Evolutionary conservation across 64 coral and sea anemone genomes (phyloP).

Genomic region (Porites australiensis): DNA sequence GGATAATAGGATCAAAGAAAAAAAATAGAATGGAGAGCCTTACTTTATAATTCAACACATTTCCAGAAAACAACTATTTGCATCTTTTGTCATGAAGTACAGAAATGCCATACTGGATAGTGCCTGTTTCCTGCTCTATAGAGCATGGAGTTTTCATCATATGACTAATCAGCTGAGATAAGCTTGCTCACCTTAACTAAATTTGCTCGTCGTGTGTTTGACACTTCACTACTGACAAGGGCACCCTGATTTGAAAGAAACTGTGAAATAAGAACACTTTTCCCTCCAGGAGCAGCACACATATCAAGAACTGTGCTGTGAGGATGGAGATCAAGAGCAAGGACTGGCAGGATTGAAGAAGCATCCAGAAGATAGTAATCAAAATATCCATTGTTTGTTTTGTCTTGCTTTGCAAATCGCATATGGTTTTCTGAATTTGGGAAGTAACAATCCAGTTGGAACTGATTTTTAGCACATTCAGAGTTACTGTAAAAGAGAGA

Average conservation of each 20-base stretch:
- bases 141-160: no score
- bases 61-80: no score
- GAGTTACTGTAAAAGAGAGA: not conserved
- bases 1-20: no score
- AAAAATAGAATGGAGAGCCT: no score
- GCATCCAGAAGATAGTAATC: slow-evolving; percentile 83
- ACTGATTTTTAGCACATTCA: not conserved
- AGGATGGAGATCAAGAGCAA: slow-evolving; percentile 33
- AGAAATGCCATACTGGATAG: no score
- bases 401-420: slow-evolving; percentile 54
- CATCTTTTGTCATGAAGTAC: no score
- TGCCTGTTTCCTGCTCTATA: no score
- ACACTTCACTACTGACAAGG: slow-evolving; percentile 66
- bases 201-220: slow-evolving; percentile 46
- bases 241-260: slow-evolving; percentile 47
- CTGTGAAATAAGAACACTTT: slow-evolving; percentile 68
- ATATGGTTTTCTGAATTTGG: not conserved
- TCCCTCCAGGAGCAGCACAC: slow-evolving; percentile 85
- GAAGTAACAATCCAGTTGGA: slow-evolving; percentile 3
- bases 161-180: no score
- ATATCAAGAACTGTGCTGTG: slow-evolving; percentile 62
- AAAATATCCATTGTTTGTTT: slow-evolving; percentile 66
- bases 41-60: no score
- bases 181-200: slow-evolving; percentile 56
- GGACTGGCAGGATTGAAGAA: slow-evolving; percentile 68